Base-by-base conservation (phyloP, 2,797 vertebrate genomes). In the Adelosebastes latens region DNA sequence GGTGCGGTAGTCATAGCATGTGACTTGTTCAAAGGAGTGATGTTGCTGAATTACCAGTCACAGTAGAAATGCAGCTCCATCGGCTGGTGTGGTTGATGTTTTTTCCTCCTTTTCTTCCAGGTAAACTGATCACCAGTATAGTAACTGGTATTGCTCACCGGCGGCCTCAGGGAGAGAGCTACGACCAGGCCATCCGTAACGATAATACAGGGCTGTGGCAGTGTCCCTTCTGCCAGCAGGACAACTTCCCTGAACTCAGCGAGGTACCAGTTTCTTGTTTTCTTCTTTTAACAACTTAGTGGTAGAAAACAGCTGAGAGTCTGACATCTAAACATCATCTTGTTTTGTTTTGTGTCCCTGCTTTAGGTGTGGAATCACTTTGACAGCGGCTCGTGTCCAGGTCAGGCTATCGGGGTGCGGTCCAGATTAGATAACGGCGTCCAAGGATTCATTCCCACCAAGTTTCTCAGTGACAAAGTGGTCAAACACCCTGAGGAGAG, bases 301-400 rank as follows among this genome's bases (percentile, higher is more conserved):
- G 4, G 12, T 5, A 2, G 8, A 52, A 72, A 46, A 55, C 8
- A 25, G 5, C 53, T 16, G 8, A 63, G 4, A 34, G 24, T 64
- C 18, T 52, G 5, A 29, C 25, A 9, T 42, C 20, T 39, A 39
- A 81, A 65, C 3, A 1, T 76, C 1, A 22, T 72, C 1, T 65
- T 24, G 52, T 61, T 60, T 61, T 60, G 20, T 46, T 75, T 36
- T 53, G 0, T 76, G 31, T 79, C 36, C 46, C 27, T 52, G 8
- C 46, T 91, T 25, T 80, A 99, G 99, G 99, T 99, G 76, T 99
- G 99, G 99, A 99, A 99, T 93, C 99, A 99, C 91, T 99, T 99
- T 87, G 99, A 99, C 92, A 99, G 98, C 0, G 99, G 99, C 39
- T 99, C 98, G 0, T 99, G 99, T 93, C 99, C 99, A 0, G 99